Percentiles rank a stretch among this genome's conserved stretches.
phyloP scores from a whole-genome alignment of 2,797 vertebrate genomes.

The Petrocephalus schoutedeni region DNA sequence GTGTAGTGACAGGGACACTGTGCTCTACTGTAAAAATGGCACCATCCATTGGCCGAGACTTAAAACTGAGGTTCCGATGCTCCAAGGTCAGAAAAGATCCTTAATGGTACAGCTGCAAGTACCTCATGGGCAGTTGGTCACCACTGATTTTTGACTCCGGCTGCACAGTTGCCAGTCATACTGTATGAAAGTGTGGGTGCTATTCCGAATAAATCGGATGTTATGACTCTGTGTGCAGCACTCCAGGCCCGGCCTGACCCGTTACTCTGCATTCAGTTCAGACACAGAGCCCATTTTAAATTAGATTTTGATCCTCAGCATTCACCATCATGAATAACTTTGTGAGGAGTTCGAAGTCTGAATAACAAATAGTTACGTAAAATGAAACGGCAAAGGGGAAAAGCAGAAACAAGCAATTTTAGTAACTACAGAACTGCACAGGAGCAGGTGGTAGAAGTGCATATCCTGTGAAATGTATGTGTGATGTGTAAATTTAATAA shows the following conservation, averaged over 20 bases:
- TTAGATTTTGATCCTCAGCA: slow-evolving; percentile 3
- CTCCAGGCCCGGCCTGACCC: background rate
- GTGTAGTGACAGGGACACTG: no score
- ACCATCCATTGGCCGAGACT: no score
- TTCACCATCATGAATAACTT: background rate
- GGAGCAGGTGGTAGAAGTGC: background rate
- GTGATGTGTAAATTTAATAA: background rate
- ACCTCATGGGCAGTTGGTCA: background rate
- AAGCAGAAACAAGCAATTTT: background rate
- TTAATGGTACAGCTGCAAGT: background rate
- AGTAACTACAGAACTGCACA: background rate
- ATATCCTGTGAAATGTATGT: background rate
- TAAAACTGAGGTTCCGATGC: no score
- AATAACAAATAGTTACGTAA: background rate
- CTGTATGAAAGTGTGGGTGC: background rate
- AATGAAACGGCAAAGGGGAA: background rate
- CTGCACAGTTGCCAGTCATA: background rate
- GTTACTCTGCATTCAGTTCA: background rate
- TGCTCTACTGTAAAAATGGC: no score
- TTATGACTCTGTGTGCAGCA: background rate
- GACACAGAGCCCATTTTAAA: background rate
- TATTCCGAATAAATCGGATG: background rate
- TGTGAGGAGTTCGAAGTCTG: background rate
- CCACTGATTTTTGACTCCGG: background rate
- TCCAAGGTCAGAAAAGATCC: no score